A percentile compares a stretch with the other conserved stretches of the same genome.
phyloP scores from a whole-genome alignment of 2,113 vertebrate species.

The Hirundichthys speculiger region DNA sequence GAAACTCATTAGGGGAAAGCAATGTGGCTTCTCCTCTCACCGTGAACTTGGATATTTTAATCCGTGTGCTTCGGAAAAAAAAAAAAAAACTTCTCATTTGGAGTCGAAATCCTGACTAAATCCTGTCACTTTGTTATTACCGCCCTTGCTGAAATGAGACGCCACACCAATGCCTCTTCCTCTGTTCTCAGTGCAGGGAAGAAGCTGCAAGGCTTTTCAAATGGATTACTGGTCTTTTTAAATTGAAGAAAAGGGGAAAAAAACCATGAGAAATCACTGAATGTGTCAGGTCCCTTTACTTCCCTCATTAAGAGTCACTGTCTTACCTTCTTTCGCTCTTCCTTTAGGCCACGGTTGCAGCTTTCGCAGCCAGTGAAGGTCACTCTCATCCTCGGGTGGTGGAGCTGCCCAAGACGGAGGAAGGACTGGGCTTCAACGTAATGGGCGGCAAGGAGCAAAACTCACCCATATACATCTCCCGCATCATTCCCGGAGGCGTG shows the following conservation, averaged over 20 bases:
- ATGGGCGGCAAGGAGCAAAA: slow-evolving; percentile 99
- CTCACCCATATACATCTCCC: slow-evolving; percentile 98
- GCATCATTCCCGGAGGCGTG: slow-evolving; percentile 98
- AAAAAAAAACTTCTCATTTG: slow-evolving; percentile 30
- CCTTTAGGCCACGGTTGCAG: slow-evolving; percentile 96
- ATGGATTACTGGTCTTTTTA: background rate
- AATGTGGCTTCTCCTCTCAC: slow-evolving; percentile 32
- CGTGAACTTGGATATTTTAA: slow-evolving; percentile 47
- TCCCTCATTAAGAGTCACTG: background rate
- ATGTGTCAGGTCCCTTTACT: no score
- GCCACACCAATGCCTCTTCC: background rate
- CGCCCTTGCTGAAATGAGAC: slow-evolving; percentile 1
- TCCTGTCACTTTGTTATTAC: slow-evolving; percentile 31
- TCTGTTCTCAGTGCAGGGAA: no score
- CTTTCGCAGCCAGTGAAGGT: slow-evolving; percentile 98
- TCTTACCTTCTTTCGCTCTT: slow-evolving; percentile 43
- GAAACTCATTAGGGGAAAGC: slow-evolving; percentile 33
- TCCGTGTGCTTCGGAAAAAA: slow-evolving; percentile 25
- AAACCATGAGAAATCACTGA: no score
- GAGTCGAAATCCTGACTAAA: slow-evolving; percentile 36
- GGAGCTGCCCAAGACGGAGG: slow-evolving; percentile 97
- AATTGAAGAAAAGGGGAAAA: no score
- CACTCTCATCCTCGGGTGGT: slow-evolving; percentile 97
- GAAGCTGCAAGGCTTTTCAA: background rate
- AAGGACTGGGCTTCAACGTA: slow-evolving; percentile 98